phyloP scores from a whole-genome alignment of 2,888 invertebrate species.

The Synergus japonicus region DNA sequence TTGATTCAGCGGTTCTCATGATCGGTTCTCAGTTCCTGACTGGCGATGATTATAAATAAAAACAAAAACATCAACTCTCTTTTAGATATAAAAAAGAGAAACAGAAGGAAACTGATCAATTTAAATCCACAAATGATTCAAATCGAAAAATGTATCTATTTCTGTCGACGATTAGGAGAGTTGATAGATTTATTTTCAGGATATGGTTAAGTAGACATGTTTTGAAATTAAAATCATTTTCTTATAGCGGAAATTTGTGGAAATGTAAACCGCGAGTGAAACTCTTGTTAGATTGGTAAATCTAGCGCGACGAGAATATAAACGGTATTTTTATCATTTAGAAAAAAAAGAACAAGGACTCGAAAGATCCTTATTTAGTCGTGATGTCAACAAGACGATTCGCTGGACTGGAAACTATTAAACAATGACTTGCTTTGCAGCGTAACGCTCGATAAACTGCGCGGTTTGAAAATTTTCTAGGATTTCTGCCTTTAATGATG shows the following conservation, averaged over 20 bases:
- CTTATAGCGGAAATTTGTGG: constrained; percentile 21
- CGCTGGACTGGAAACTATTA: constrained; percentile 52
- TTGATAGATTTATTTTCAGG: background rate
- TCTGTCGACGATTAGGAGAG: background rate
- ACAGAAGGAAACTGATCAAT: background rate
- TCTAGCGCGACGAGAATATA: constrained; percentile 58
- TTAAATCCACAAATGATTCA: background rate
- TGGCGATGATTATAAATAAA: background rate
- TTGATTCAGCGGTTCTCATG: constrained; percentile 69
- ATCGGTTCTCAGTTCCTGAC: constrained; percentile 25
- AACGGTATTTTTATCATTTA: constrained; percentile 39
- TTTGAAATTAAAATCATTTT: constrained; percentile 24
- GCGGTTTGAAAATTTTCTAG: constrained; percentile 31
- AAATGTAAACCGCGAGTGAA: constrained; percentile 48
- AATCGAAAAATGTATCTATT: background rate
- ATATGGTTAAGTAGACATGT: background rate
- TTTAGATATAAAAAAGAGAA: background rate
- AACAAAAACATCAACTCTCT: background rate
- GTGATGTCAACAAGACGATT: constrained; percentile 51
- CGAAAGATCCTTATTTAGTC: constrained; percentile 40
- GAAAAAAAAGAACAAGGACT: constrained; percentile 31
- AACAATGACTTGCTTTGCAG: constrained; percentile 36
- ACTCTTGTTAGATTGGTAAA: constrained; percentile 57
- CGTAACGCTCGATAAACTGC: constrained; percentile 22
- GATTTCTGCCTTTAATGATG: constrained; percentile 30